A percentile compares a stretch with the other conserved stretches of the same genome.
These are phyloP conservation scores for Archilochus colubris DNA, from an alignment of 2,113 vertebrate species.

Conservation along the genomic window DNA sequence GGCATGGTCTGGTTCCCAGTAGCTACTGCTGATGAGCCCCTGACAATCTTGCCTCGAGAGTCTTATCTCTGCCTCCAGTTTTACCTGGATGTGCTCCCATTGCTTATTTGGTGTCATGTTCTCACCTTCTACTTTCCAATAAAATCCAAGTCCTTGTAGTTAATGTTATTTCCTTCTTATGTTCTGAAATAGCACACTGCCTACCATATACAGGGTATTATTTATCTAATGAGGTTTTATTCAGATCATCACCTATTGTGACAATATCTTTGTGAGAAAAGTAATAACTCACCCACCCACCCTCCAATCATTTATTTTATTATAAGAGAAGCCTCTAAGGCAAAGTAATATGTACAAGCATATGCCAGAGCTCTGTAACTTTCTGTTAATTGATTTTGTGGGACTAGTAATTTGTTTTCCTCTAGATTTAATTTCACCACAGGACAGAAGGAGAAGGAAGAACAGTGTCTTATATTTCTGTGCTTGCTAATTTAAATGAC, in stretches of 20 bases:
- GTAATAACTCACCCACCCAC: not conserved
- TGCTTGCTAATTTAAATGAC: not conserved
- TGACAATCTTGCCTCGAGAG: not conserved
- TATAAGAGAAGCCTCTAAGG: not conserved
- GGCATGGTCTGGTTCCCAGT: rapidly evolving
- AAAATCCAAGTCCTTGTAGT: not conserved
- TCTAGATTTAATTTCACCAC: not conserved
- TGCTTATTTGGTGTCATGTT: not conserved
- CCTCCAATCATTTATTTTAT: not conserved
- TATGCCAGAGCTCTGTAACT: not conserved
- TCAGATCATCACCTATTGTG: not conserved
- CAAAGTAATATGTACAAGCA: not conserved
- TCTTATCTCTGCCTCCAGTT: not conserved
- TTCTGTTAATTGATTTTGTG: not conserved
- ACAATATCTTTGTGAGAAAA: not conserved
- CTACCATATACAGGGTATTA: not conserved
- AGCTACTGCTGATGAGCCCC: rapidly evolving
- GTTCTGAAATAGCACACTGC: not conserved
- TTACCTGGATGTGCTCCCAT: not conserved
- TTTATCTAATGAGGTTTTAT: not conserved
- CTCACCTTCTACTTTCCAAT: not conserved
- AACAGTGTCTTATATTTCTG: rapidly evolving
- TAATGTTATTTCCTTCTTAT: not conserved
- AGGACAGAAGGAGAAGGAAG: not conserved
- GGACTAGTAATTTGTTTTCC: not conserved